Evolutionary conservation across 2,797 vertebrate genomes (phyloP).

Genomic region (Ceryle rudis): DNA sequence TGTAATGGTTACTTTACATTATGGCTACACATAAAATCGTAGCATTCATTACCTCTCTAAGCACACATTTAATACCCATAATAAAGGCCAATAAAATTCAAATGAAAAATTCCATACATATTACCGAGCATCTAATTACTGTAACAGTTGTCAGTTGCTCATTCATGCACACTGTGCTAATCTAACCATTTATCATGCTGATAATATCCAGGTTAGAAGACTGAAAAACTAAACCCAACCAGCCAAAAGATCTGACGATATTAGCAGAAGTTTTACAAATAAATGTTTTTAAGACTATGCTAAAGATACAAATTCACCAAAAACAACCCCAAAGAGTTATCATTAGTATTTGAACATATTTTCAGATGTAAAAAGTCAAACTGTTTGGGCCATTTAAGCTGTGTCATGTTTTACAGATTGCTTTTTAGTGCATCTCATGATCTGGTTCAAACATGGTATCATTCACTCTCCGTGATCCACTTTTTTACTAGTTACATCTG

Average conservation of each 20-base stretch:
- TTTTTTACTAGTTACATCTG: neutral
- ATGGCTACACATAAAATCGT: neutral
- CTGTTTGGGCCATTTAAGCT: neutral
- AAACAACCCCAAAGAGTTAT: neutral
- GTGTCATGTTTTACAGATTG: neutral
- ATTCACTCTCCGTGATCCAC: neutral
- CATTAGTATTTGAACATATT: neutral
- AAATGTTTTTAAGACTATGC: neutral
- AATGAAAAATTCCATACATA: conserved; percentile 18
- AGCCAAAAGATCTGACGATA: neutral
- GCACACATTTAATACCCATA: conserved; percentile 10
- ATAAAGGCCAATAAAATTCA: conserved; percentile 50
- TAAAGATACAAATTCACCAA: neutral
- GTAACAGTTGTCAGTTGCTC: conserved; percentile 2
- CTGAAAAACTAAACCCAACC: neutral
- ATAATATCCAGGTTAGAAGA: neutral
- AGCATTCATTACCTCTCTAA: conserved; percentile 25
- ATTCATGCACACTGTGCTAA: neutral
- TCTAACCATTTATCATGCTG: neutral
- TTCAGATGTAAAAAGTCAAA: neutral
- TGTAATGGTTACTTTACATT: conserved; percentile 29
- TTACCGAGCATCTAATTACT: neutral
- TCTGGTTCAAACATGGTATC: neutral
- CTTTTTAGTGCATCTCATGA: neutral
- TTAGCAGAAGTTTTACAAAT: neutral